These are phyloP conservation scores for Stichopus horrens DNA, from an alignment of 53 echinoderm and acorn worm genomes.

Conservation along the genomic window DNA sequence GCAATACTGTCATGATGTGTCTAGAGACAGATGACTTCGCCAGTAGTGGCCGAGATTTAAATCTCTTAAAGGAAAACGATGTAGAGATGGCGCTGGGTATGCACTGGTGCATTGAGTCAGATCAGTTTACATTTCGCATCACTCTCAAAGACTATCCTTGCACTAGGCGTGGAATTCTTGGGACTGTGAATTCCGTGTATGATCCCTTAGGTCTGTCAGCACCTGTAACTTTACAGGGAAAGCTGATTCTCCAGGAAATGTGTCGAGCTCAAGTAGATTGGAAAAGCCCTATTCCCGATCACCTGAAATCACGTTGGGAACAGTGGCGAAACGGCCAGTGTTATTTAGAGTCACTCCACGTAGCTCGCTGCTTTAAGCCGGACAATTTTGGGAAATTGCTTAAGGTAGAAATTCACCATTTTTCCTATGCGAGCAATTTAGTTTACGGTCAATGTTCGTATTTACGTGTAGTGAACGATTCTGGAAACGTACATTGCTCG, in stretches of 20 bases:
- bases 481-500: slow-evolving; percentile 45
- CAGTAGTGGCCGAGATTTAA: slow-evolving; percentile 43
- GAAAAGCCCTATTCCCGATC: slow-evolving; percentile 7
- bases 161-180: neutral
- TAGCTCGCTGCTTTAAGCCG: slow-evolving; percentile 54
- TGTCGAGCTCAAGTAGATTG: slow-evolving; percentile 42
- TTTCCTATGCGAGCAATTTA: slow-evolving; percentile 38
- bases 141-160: neutral
- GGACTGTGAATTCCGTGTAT: neutral
- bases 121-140: neutral
- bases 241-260: slow-evolving; percentile 39
- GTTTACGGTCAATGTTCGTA: slow-evolving; percentile 77
- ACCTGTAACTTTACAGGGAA: neutral
- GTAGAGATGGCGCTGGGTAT: slow-evolving; percentile 49
- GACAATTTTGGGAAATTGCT: neutral
- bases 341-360: slow-evolving; percentile 27
- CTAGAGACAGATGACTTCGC: slow-evolving; percentile 54
- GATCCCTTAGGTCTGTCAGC: neutral
- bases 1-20: slow-evolving; percentile 45
- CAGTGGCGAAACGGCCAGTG: slow-evolving; percentile 38
- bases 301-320: slow-evolving; percentile 30
- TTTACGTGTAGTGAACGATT: slow-evolving; percentile 45
- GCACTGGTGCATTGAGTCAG: neutral
- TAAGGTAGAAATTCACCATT: slow-evolving; percentile 17
- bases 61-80: slow-evolving; percentile 50